Percentiles rank a stretch among this genome's conserved stretches.
phyloP scores from a whole-genome alignment of 2,888 invertebrate species.

The Archips xylosteana region DNA sequence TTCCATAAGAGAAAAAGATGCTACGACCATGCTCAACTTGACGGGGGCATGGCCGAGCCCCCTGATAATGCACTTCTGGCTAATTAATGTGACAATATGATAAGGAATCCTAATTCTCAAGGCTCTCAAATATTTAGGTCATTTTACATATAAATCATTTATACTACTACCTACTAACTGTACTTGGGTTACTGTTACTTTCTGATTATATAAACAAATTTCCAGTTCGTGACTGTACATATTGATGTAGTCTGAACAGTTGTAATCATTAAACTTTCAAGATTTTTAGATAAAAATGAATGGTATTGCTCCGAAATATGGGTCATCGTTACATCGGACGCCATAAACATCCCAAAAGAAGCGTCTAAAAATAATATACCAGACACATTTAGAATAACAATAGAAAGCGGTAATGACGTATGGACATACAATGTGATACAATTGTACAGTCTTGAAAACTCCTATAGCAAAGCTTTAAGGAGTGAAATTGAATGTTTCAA shows the following conservation, averaged over 20 bases:
- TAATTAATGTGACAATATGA: not conserved
- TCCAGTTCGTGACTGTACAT: constrained; percentile 19
- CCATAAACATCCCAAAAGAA: constrained; percentile 59
- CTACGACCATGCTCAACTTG: no score
- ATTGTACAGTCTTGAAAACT: not conserved
- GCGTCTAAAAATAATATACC: constrained; percentile 60
- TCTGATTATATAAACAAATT: not conserved
- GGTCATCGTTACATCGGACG: constrained; percentile 62
- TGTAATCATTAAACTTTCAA: constrained; percentile 31
- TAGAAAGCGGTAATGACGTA: constrained; percentile 56
- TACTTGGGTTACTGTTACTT: constrained; percentile 2
- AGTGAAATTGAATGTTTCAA: constrained; percentile 18
- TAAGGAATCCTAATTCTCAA: not conserved
- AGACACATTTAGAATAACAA: constrained; percentile 69
- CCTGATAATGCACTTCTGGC: not conserved
- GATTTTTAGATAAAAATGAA: constrained; percentile 25
- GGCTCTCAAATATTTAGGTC: not conserved
- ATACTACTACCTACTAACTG: not conserved
- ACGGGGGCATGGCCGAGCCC: no score
- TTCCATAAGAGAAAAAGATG: no score
- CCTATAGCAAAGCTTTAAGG: constrained; percentile 20
- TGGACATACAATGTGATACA: constrained; percentile 36
- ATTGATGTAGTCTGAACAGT: constrained; percentile 21
- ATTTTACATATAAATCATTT: not conserved
- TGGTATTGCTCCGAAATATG: constrained; percentile 50